Evolutionary conservation across 2,888 invertebrate genomes (phyloP), one percentile per base, ranked within the genome.

Genomic region (Cryptus armator): DNA sequence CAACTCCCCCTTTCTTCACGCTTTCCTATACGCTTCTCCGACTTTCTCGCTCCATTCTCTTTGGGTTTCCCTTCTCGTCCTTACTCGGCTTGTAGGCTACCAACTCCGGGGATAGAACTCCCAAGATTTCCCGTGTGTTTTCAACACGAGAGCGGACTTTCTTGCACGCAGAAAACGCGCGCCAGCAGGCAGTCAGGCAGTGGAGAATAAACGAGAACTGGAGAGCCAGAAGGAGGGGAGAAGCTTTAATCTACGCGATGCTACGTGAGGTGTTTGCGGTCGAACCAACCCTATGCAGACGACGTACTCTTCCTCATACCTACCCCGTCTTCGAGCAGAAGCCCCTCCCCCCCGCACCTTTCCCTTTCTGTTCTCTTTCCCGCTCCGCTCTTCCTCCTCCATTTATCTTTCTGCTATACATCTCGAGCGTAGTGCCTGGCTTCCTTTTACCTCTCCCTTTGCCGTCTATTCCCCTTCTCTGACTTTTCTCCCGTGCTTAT

Each of bases 221-320:
- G 76, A 59, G 77, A 83, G 77, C 56, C 9, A 68, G 24, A 46
- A 59, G 72, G 4, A 46, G 67, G 79, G 48, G 70, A 48, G 72
- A 87, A 87, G 89, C 90, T 92, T 92, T 91, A 92, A 92, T 92
- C 92, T 92, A 89, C 89, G 89, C 89, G 88, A 88, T 87, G 90
- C 87, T 91, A 90, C 90, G 92, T 91, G 92, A 91, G 91, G 90
- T 90, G 91, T 91, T 91, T 92, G 91, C 91, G 90, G 90, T 89
- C 86, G 86, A 84, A 78, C 88, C 48, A 82, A 81, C 85, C 87
- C 86, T 88, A 90, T 90, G 91, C 89, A 89, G 90, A 90, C 88
- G 81, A 87, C 83, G 53, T 79, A 79, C 77, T 59, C 85, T 67
- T 72, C 66, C 59, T 62, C 67, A 64, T 48, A 81, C 77, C 77